Evolutionary conservation across 2,888 invertebrate species (phyloP), one percentile per base, ranked within the genome.

Genomic region (Agriopis marginaria): DNA sequence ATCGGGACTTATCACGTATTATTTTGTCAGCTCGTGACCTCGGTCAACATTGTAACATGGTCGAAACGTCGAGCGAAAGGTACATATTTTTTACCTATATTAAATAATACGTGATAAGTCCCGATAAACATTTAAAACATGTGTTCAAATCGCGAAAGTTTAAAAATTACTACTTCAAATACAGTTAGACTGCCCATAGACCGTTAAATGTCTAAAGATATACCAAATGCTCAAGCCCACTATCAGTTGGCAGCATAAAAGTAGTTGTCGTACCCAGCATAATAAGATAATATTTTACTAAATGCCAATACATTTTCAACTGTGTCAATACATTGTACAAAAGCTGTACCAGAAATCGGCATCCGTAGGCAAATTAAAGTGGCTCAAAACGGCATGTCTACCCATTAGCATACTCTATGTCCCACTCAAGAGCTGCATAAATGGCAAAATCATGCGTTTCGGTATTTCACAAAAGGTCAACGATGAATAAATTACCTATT

Each of bases 401-500:
- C 39, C 54, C 53, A 70, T 70, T 70, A 62, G 17, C 70, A 70
- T 70, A 70, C 54, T 66, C 70, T 66, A 66, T 66, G 62, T 59
- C 53, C 60, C 63, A 39, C n/a, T 39, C 49, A 40, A 62, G 39
- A 44, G 40, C 61, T n/a, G 58, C 69, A 66, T 56, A 70, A 66
- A 70, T 63, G 70, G 66, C 66, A 70, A 63, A 54, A 59, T 66
- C 69, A 56, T 64, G 70, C 59, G 63, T 73, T 63, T 64, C 68
- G 66, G 68, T 64, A 72, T 69, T 68, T 69, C 68, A 69, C 58
- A 56, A 78, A 80, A 80, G 79, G 81, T 75, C 79, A 75, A 68
- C 74, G 74, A 78, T 78, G 80, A 79, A 82, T 80, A 80, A 76
- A 80, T 82, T 79, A 79, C 73, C 59, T 66, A 63, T 66, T 65